phyloP scores from a whole-genome alignment of 2,113 vertebrate genomes.

The Ailuropoda melanoleuca region DNA sequence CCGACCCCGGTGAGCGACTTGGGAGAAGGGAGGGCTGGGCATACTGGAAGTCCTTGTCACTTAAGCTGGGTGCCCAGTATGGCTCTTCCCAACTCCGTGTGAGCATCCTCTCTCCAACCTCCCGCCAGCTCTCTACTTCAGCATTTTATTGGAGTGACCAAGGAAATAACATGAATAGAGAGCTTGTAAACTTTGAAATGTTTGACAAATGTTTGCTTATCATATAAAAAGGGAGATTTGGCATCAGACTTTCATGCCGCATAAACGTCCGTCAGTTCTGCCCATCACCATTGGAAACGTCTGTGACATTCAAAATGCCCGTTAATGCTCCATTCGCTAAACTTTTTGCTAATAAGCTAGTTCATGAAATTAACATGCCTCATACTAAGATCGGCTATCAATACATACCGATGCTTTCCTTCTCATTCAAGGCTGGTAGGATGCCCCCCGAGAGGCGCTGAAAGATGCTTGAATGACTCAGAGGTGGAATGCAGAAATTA shows the following conservation, averaged over 20 bases:
- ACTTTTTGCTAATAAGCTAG: background rate
- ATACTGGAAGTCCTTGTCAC: accelerated
- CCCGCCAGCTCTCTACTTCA: background rate
- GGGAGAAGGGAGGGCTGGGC: background rate
- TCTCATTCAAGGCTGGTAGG: background rate
- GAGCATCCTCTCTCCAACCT: background rate
- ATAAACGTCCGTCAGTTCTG: background rate
- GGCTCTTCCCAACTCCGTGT: background rate
- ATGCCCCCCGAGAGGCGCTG: background rate
- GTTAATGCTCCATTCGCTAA: background rate
- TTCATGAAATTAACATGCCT: accelerated
- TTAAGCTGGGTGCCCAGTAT: background rate
- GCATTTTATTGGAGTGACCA: background rate
- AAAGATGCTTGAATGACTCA: background rate
- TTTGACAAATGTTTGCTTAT: background rate
- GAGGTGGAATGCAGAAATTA: background rate
- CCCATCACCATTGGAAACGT: background rate
- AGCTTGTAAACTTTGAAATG: background rate
- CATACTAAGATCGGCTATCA: background rate
- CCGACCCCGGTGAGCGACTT: accelerated
- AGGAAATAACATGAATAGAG: background rate
- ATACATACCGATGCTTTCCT: accelerated
- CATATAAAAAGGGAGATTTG: background rate
- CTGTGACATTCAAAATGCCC: background rate
- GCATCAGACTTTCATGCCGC: background rate